Evolutionary conservation across 1,140 invertebrate species (phyloP), one percentile per base, ranked within the genome.

Genomic region (Eurytemora carolleeae): DNA sequence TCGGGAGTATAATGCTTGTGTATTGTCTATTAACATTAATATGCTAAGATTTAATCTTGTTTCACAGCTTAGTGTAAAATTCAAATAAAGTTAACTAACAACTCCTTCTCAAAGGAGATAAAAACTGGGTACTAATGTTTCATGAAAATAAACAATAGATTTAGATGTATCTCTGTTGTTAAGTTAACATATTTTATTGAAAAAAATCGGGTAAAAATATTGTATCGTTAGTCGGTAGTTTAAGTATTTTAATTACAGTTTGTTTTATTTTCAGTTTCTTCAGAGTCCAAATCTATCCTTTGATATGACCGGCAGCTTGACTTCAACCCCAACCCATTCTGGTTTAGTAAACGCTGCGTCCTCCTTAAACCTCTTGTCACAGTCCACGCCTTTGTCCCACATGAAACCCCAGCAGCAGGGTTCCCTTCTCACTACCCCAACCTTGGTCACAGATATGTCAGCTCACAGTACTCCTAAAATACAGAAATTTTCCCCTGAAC

Each of bases 231-330:
- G n/a, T n/a, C n/a, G 7, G n/a, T 44, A n/a, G 7, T 44, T 44
- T 44, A 44, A 44, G 7, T 12, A 44, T n/a, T 12, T 44, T 12
- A 12, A 44, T 12, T 12, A 44, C n/a, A 44, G 7, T 12, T 64
- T 63, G 53, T 65, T 63, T 55, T 57, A 61, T 25, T 68, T 70
- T 25, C 70, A 74, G 75, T 90, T 90, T 71, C 73, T 91, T 1
- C 90, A 87, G 70, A 87, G 83, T 65, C 79, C 83, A 1, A 79
- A 77, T 65, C 66, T 76, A 2, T 73, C 76, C 3, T 79, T 80
- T 65, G 76, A 75, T 63, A 71, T 44, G 31, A n/a, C 55, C 17
- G 57, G 72, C 3, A 70, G 68, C 63, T 23, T 73, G 58, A 72
- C 73, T 15, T 74, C 73, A 7, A 74, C 74, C 3, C 73, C 73